These are phyloP conservation scores for Epinotia bilunana DNA, from an alignment of 2,888 invertebrate genomes.

Conservation along the genomic window DNA sequence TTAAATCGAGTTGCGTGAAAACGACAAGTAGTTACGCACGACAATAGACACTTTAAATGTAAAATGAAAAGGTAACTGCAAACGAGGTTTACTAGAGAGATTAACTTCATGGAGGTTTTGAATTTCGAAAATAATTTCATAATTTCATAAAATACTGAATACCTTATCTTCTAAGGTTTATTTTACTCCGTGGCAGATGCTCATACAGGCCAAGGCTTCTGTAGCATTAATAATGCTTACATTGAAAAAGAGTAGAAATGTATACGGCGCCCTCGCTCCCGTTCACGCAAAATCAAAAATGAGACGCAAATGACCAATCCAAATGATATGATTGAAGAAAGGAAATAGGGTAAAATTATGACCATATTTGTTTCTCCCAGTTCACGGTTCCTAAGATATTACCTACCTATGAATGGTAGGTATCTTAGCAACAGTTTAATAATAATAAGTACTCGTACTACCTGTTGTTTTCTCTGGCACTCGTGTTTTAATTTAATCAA, in stretches of 20 bases:
- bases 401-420: too few species aligned
- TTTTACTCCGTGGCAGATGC: background rate
- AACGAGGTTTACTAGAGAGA: background rate
- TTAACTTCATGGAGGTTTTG: background rate
- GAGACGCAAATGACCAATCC: background rate
- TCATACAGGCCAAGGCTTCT: background rate
- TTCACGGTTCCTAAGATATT: too few species aligned
- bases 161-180: background rate
- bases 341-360: background rate
- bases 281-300: background rate
- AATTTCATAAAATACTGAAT: background rate
- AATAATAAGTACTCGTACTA: background rate
- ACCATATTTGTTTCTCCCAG: too few species aligned
- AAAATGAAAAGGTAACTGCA: background rate
- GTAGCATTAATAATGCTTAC: background rate
- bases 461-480: slow-evolving; percentile 23
- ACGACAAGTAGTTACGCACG: slow-evolving; percentile 20
- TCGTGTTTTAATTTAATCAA: slow-evolving; percentile 4
- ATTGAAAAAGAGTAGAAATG: background rate
- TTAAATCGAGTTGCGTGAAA: slow-evolving; percentile 31
- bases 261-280: background rate
- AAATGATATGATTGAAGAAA: background rate
- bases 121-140: background rate
- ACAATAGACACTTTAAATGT: slow-evolving; percentile 23
- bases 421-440: background rate